These are phyloP conservation scores for Leptopilina boulardi DNA, from an alignment of 1,140 invertebrate species.

Conservation along the genomic window DNA sequence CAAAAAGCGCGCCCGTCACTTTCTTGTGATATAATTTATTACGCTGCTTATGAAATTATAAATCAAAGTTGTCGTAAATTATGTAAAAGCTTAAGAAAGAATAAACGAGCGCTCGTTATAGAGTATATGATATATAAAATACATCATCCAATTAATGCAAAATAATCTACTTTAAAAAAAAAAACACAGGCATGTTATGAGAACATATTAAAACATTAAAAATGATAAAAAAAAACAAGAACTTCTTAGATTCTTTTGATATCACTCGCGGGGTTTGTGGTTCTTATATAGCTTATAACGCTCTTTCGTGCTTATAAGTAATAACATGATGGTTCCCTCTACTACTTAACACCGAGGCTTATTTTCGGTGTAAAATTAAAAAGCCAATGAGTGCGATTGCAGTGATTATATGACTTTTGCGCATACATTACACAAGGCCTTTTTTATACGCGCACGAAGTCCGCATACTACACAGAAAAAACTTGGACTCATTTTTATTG, in stretches of 20 bases:
- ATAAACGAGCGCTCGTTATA: not conserved
- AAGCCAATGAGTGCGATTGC: constrained; percentile 19
- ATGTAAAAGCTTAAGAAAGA: not conserved
- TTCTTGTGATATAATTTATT: not conserved
- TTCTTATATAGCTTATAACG: constrained; percentile 39
- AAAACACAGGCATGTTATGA: not conserved
- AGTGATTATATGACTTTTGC: constrained; percentile 26
- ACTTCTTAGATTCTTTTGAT: not conserved
- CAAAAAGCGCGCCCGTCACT: not conserved
- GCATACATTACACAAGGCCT: constrained; percentile 29
- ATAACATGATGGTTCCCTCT: constrained; percentile 36
- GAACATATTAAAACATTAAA: constrained; percentile 18
- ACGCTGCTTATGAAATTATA: constrained; percentile 5
- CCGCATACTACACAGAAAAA: too few species aligned
- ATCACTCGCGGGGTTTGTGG: not conserved
- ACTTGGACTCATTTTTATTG: too few species aligned
- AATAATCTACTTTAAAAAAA: not conserved
- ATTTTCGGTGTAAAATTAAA: constrained; percentile 27
- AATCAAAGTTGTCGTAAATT: constrained; percentile 10
- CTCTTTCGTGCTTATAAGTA: constrained; percentile 45
- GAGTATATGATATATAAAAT: not conserved
- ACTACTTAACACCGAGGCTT: constrained; percentile 28
- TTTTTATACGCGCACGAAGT: not conserved
- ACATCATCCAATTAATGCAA: not conserved
- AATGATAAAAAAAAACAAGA: constrained; percentile 1